Evolutionary conservation across 2,113 vertebrate genomes (phyloP).

Genomic region (Urocitellus parryii): DNA sequence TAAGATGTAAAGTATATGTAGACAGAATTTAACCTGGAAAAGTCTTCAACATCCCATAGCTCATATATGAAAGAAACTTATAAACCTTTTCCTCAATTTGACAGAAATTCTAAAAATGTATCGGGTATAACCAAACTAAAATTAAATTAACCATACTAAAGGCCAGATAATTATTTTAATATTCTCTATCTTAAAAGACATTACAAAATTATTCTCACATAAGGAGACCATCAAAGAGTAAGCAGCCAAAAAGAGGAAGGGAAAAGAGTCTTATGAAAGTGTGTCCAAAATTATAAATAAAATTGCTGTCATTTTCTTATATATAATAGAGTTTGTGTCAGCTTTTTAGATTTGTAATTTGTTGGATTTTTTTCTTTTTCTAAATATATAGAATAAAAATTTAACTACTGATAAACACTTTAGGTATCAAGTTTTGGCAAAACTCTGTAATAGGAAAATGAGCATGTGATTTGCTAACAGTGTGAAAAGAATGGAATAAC

Average conservation of each 20-base stretch:
- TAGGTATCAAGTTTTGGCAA: not conserved
- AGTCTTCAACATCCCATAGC: conserved; percentile 9
- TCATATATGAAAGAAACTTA: conserved; percentile 2
- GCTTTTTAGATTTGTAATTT: not conserved
- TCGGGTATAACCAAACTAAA: conserved; percentile 12
- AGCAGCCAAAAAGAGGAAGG: not conserved
- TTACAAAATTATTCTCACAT: not conserved
- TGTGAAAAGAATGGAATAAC: conserved; percentile 8
- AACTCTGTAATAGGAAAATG: not conserved
- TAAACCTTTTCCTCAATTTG: not conserved
- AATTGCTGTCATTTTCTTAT: not conserved
- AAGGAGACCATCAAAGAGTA: conserved; percentile 1
- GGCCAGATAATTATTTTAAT: not conserved
- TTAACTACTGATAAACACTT: not conserved
- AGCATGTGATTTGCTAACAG: not conserved
- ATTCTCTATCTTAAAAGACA: not conserved
- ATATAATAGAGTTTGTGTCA: not conserved
- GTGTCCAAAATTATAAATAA: conserved; percentile 29
- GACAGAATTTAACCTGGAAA: conserved; percentile 30
- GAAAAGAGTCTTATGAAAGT: not conserved
- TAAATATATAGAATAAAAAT: not conserved
- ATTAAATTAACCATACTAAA: conserved; percentile 30
- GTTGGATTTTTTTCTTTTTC: not conserved
- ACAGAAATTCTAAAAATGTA: conserved; percentile 38
- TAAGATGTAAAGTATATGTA: not conserved